Conservation (phyloP, 2,113 vertebrate genomes). For the Gnathonemus echidnorhynchus region DNA sequence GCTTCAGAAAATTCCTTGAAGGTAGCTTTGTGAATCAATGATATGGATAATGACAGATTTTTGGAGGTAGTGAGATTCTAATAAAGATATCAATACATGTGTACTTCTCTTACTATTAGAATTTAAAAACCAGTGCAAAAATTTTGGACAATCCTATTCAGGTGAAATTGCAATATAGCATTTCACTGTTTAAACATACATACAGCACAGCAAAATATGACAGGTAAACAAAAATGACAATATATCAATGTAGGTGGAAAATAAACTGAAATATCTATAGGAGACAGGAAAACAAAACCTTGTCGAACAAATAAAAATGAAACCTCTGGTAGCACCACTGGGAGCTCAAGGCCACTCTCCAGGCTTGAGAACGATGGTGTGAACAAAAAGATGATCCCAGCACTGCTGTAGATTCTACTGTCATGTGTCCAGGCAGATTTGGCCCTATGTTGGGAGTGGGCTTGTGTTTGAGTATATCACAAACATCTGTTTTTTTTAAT, state of each 20-base stretch:
- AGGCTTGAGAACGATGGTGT: background rate
- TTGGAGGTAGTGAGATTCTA: too few species aligned
- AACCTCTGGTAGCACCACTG: background rate
- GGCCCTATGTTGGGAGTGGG: background rate
- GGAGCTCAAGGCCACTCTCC: background rate
- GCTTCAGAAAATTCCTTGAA: background rate
- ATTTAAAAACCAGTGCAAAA: too few species aligned
- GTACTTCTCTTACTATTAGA: too few species aligned
- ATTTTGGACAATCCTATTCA: too few species aligned
- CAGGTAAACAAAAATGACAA: too few species aligned
- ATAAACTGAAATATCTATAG: background rate
- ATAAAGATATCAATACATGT: too few species aligned
- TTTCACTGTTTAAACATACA: too few species aligned
- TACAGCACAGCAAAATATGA: too few species aligned
- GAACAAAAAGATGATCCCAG: background rate
- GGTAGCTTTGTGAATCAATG: background rate
- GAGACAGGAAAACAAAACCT: background rate
- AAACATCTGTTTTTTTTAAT: background rate
- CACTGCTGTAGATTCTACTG: background rate
- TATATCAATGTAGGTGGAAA: background rate
- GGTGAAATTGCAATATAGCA: too few species aligned
- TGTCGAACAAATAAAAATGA: background rate
- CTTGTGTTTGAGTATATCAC: background rate
- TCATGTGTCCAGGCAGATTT: background rate
- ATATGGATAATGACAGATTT: background rate